Conservation (phyloP, 2,888 invertebrate genomes). For the Cecidostiba fungosa region DNA sequence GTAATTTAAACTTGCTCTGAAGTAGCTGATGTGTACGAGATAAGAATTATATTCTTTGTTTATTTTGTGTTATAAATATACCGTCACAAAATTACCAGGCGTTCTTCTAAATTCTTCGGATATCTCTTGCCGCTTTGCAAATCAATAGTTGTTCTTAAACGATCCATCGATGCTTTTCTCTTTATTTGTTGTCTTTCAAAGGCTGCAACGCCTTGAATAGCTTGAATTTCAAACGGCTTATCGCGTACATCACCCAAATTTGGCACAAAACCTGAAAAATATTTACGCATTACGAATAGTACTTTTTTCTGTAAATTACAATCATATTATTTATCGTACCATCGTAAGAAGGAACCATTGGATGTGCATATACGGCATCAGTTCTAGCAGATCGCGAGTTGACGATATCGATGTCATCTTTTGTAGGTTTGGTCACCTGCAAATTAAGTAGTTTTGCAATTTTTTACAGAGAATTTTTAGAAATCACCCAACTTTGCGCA, state of each 20-base stretch:
- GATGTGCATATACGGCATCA: slow-evolving; percentile 87
- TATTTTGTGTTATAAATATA: background rate
- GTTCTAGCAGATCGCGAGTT: slow-evolving; percentile 85
- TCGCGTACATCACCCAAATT: slow-evolving; percentile 78
- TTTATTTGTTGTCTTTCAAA: slow-evolving; percentile 85
- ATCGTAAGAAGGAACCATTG: slow-evolving; percentile 88
- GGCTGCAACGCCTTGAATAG: slow-evolving; percentile 87
- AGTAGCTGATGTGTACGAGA: slow-evolving; percentile 82
- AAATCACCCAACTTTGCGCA: slow-evolving; percentile 19
- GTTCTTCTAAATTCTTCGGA: slow-evolving; percentile 84
- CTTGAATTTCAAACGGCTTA: slow-evolving; percentile 84
- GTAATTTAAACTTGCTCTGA: slow-evolving; percentile 86
- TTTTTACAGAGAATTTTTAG: background rate
- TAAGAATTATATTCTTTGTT: background rate
- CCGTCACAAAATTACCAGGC: slow-evolving; percentile 81
- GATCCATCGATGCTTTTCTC: slow-evolving; percentile 83
- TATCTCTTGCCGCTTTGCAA: slow-evolving; percentile 85
- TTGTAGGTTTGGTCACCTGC: slow-evolving; percentile 84
- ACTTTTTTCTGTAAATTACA: background rate
- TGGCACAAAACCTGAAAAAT: slow-evolving; percentile 83
- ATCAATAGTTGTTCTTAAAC: slow-evolving; percentile 83
- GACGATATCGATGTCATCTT: slow-evolving; percentile 85
- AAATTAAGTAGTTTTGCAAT: slow-evolving; percentile 1
- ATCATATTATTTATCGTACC: slow-evolving; percentile 77
- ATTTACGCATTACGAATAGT: background rate